Evolutionary conservation across 2,888 invertebrate species (phyloP), one percentile per base, ranked within the genome.

Genomic region (Metopia argyrocephala): DNA sequence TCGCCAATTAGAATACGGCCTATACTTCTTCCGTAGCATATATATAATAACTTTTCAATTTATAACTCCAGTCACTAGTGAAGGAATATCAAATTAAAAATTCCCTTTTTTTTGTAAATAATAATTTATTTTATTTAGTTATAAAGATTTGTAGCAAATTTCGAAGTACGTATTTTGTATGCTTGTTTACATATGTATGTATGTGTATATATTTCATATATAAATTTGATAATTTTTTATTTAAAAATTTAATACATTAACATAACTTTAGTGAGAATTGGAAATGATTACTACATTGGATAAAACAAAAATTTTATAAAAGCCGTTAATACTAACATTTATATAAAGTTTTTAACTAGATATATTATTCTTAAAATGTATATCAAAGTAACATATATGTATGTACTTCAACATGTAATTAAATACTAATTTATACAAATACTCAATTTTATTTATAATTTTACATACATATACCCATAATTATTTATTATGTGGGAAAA

Each of bases 141-240:
- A 59, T 62, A 28, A 54, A 62, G 23, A 45, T 75, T 68, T 68
- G 46, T 73, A 31, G 48, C 69, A 56, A 62, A 66, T 76, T 76
- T 76, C 70, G 75, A 70, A 75, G 46, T 75, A 70, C 59, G 62
- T 74, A 62, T 69, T 66, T 75, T 48, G 27, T 79, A 23, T 56
- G 15, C n/a, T n/a, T 54, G 5, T 28, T 7, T 75, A 20, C 50
- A 31, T 65, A 52, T 65, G 18, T 50, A 50, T 21, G 9, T 28
- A n/a, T 62, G 28, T 46, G 25, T 76, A 48, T 78, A 4, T 25
- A 23, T 27, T 59, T 65, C 62, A 64, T 79, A 57, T 54, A 61
- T 21, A 48, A 6, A 20, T 20, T 45, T 38, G 18, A 48, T 48
- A 48, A 25, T n/a, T 54, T 25, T 54, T n/a, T 5, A 12, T 46